Percentiles rank a stretch among this genome's conserved stretches.
Conservation (phyloP, 2,888 invertebrate genomes). For the Drosophila atripex region DNA sequence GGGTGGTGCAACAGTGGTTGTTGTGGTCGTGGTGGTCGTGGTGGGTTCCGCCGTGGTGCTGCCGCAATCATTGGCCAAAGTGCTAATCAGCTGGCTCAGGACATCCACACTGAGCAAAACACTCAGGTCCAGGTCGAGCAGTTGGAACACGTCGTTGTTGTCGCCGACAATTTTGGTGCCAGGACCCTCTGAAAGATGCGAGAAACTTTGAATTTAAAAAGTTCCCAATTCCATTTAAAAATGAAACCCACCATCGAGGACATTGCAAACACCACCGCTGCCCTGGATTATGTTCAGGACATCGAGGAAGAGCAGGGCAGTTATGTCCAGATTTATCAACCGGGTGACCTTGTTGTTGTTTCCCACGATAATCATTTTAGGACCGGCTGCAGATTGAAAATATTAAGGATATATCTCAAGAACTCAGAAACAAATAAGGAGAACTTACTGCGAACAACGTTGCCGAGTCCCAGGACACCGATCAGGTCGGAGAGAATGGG, state of each 20-base stretch:
- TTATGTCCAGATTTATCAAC: conserved; percentile 54
- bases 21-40: conserved; percentile 16
- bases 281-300: conserved; percentile 55
- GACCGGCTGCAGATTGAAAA: background rate
- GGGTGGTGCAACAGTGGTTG: conserved; percentile 9
- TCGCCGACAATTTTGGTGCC: conserved; percentile 47
- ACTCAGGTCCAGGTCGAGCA: conserved; percentile 50
- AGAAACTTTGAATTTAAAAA: too few species aligned
- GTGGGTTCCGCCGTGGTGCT: background rate
- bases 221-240: background rate
- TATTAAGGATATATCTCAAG: background rate
- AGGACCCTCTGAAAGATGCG: conserved; percentile 34
- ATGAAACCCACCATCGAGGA: conserved; percentile 33
- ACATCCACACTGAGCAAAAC: conserved; percentile 24
- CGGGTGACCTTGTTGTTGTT: conserved; percentile 25
- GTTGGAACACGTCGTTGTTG: conserved; percentile 42
- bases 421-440: background rate
- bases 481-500: background rate
- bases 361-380: conserved; percentile 26
- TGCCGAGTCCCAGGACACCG: conserved; percentile 6
- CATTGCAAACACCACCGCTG: conserved; percentile 54
- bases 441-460: background rate
- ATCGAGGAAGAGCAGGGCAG: conserved; percentile 38
- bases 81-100: conserved; percentile 48
- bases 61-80: conserved; percentile 50